Base-by-base conservation (phyloP, 64 coral and sea anemone genomes). In the Dendronephthya gigantea region DNA sequence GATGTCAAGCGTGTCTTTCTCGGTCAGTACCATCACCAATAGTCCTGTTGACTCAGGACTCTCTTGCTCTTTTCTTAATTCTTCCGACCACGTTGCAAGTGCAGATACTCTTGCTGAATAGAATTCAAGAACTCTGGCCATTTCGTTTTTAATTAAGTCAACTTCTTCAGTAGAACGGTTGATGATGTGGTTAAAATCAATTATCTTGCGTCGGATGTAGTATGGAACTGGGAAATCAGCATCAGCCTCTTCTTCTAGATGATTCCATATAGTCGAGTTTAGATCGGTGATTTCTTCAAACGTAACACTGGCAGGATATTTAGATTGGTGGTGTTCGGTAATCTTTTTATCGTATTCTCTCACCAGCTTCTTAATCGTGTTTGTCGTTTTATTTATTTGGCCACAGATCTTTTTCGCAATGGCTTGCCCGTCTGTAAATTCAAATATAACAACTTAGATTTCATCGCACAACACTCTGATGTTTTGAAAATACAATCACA, bases 381-480 rank as follows among this genome's bases (percentile, higher is more conserved):
- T 85, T 25, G 83, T 90, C 0, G 48, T 74, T 68, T 85, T 90
- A 19, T 22, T 76, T 7, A 90, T 49, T 76, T 90, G 88, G 22
- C 29, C 66, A 69, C 83, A 85, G 19, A 90, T 74, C 70, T 84
- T 70, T 51, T 85, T 90, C 2, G 88, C 88, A 85, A 90, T 85
- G 49, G 88, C 88, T 90, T 90, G 88, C 1, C 88, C 88, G 85
- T 85, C 88, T 90, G 68, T 39, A 90, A 81, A 27, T 23, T 23
- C 10, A 62, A 19, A 22, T 7, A 89, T 68, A 6, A 89, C 31
- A 89, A 39, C 27, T n/a, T n/a, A n/a, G n/a, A n/a, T n/a, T n/a
- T n/a, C n/a, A n/a, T n/a, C n/a, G n/a, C n/a, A n/a, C n/a, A n/a
- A n/a, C n/a, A n/a, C n/a, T n/a, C n/a, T n/a, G n/a, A n/a, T n/a